Evolutionary conservation across 2,888 invertebrate species (phyloP), one percentile per base, ranked within the genome.

Genomic region (Stictocephala bisonia): DNA sequence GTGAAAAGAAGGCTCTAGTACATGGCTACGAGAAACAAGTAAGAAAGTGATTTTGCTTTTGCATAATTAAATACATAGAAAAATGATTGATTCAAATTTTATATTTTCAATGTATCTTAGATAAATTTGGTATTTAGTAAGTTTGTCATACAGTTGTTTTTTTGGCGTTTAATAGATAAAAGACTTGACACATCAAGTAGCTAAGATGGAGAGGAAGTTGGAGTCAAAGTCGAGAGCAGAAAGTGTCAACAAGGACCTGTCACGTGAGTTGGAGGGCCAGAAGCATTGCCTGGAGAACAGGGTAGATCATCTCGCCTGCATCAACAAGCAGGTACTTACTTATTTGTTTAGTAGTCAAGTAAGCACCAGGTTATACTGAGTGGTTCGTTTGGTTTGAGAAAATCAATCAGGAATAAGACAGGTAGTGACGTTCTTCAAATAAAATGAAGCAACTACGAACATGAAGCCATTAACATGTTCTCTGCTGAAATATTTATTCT

Each of bases 151-250:
- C 24, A 13, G 20, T 58, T 18, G 15, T 7, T 15, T 24, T 4
- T 67, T 67, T 22, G 15, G 26, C 24, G 13, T n/a, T 56, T 77
- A 77, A 11, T 77, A 87, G 86, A 87, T 88, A 73, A 80, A 84
- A 18, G 86, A 86, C 84, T 83, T 90, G 60, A 84, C 88, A 9
- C 85, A 84, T 76, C 85, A 86, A 80, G 87, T 91, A 67, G 87
- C 89, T 0, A 87, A 87, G 78, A 83, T 93, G 77, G 90, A 93
- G 84, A 84, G 86, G 2, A 90, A 93, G 79, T 84, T 90, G 73
- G 87, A 88, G 18, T 88, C 89, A 77, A 83, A 88, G 70, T 85
- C 85, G 72, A 87, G 86, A n/a, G 90, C 91, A 79, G 80, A 90
- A 40, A 83, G 84, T 53, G 87, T 88, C 13, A 85, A 88, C 60